Conservation (phyloP, 2,888 invertebrate species). For the Ischnus inquisitorius region DNA sequence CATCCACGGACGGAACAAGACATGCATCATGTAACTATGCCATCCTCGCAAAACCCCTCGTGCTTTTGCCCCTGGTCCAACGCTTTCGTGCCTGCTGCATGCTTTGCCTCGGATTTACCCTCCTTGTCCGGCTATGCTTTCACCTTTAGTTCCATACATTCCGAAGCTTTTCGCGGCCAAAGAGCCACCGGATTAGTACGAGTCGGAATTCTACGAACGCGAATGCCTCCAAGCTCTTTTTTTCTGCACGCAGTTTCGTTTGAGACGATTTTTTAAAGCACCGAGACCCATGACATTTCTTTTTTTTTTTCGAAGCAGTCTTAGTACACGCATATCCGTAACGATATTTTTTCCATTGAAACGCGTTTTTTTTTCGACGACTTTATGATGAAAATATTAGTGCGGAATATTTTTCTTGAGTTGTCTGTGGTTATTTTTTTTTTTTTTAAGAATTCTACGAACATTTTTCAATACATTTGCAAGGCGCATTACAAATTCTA, state of each 20-base stretch:
- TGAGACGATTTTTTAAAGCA: not conserved
- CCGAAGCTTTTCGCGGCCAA: constrained; percentile 22
- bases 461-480: not conserved
- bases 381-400: no score
- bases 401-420: no score
- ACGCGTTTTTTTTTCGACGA: no score
- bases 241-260: not conserved
- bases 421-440: no score
- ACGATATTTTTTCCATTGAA: no score
- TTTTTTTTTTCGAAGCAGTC: not conserved
- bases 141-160: constrained; percentile 35
- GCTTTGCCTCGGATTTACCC: not conserved
- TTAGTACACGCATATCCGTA: not conserved
- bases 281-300: not conserved
- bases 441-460: no score
- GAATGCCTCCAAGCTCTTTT: constrained; percentile 20
- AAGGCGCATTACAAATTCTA: not conserved
- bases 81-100: constrained; percentile 18
- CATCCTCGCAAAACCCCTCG: constrained; percentile 35
- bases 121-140: constrained; percentile 8
- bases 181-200: constrained; percentile 33
- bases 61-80: constrained; percentile 27
- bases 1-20: constrained; percentile 18
- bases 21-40: constrained; percentile 64
- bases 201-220: constrained; percentile 23